Conservation (phyloP, 1,140 invertebrate species). For the Drosophila albomicans region DNA sequence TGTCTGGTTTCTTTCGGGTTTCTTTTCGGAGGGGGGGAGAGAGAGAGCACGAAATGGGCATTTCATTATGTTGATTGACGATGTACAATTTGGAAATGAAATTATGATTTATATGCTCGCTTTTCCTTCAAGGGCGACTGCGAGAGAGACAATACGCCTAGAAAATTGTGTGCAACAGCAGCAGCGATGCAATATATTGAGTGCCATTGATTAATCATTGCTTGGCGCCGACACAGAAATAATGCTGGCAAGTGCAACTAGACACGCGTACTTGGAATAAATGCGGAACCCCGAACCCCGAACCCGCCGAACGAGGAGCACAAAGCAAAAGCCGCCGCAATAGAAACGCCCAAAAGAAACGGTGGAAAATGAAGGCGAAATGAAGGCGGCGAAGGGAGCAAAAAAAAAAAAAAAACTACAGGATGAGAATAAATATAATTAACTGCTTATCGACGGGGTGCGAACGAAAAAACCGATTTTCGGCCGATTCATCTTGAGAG, state of each 20-base stretch:
- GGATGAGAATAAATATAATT: slow-evolving; percentile 81
- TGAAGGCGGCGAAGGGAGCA: background rate
- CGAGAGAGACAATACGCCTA: slow-evolving; percentile 12
- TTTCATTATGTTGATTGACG: slow-evolving; percentile 81
- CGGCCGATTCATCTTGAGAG: slow-evolving; percentile 71
- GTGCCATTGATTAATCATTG: slow-evolving; percentile 79
- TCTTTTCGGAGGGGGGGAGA: too few relatives aligned
- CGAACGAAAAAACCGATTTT: slow-evolving; percentile 59
- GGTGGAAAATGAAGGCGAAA: background rate
- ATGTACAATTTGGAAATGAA: slow-evolving; percentile 78
- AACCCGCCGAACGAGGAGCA: background rate
- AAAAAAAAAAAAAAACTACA: slow-evolving; percentile 20
- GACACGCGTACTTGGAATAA: slow-evolving; percentile 78
- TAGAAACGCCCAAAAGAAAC: slow-evolving; percentile 50
- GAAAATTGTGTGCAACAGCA: background rate
- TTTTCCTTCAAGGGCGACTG: slow-evolving; percentile 45
- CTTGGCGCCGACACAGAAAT: slow-evolving; percentile 64
- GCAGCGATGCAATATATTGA: slow-evolving; percentile 52
- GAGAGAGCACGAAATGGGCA: slow-evolving; percentile 40
- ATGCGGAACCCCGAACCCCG: slow-evolving; percentile 5
- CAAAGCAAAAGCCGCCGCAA: slow-evolving; percentile 65
- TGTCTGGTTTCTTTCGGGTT: slow-evolving; percentile 2
- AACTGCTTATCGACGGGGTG: slow-evolving; percentile 81
- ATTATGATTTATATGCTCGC: slow-evolving; percentile 81
- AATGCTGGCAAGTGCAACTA: slow-evolving; percentile 72